Base-by-base conservation (phyloP, 30 jellyfish, hydroid and myxozoan genomes). In the Cassiopea andromeda region DNA sequence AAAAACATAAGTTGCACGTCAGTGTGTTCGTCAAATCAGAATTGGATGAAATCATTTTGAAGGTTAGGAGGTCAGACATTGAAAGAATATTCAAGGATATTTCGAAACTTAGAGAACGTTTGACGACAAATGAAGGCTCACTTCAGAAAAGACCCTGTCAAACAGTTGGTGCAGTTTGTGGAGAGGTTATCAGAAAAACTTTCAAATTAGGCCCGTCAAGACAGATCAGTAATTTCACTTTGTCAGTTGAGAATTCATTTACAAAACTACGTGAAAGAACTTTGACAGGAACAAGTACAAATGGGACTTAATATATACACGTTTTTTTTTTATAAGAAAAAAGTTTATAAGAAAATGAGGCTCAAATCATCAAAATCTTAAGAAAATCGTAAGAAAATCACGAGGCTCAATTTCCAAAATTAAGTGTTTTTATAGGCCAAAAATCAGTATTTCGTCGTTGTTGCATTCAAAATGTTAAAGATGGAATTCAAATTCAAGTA, bases 191-290 rank as follows among this genome's bases (percentile, higher is more conserved):
- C 9, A 19, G 78, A 15, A 81, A n/a, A 18, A 68, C 82, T 9
- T 50, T 15, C 81, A 49, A 47, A 67, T n/a, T 60, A 71, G 80
- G 82, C 9, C 83, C 68, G 4, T 38, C 73, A 1, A 49, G 93
- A 17, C 75, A 86, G 19, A 57, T 75, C 75, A 76, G 93, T 58
- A 78, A 85, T 46, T 86, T 86, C 70, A 86, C 93, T 9, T 61
- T 49, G 75, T 86, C 93, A 13, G 44, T 86, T 18, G 93, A 86
- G 82, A 86, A 86, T 1, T 59, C 89, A 2, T 86, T 86, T 46
- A 15, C 43, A n/a, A 75, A 14, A 77, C 83, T 86, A 4, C 85
- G 92, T 9, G 69, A 80, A 27, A 9, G 86, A 48, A 70, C 47
- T 43, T 70, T n/a, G 79, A 70, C 79, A 70, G 79, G 79, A 43